These are phyloP conservation scores for Hedychridium roseum DNA, from an alignment of 2,888 invertebrate species.

Conservation along the genomic window DNA sequence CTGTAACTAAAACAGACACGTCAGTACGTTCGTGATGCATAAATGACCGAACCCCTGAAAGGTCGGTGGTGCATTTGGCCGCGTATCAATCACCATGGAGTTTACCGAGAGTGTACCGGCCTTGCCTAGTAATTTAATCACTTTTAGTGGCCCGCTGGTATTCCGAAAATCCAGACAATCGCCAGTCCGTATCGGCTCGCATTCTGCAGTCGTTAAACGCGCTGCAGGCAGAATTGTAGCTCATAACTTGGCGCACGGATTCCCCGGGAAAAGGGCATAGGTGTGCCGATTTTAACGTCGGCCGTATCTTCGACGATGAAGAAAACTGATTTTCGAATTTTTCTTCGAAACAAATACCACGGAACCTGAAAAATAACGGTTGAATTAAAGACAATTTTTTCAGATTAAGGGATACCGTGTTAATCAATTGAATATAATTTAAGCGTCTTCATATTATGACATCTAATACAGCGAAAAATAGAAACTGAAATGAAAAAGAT, in stretches of 20 bases:
- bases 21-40: slow-evolving; percentile 40
- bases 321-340: too few relatives aligned
- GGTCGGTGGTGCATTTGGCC: slow-evolving; percentile 22
- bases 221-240: slow-evolving; percentile 27
- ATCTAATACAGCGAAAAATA: too few relatives aligned
- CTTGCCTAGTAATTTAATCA: slow-evolving; percentile 44
- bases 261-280: slow-evolving; percentile 11
- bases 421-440: too few relatives aligned
- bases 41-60: slow-evolving; percentile 30
- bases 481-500: too few relatives aligned
- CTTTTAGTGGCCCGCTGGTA: slow-evolving; percentile 39
- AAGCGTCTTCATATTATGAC: too few relatives aligned
- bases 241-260: slow-evolving; percentile 32
- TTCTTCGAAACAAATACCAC: not conserved
- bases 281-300: too few relatives aligned
- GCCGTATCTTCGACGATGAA: too few relatives aligned
- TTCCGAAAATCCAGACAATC: slow-evolving; percentile 37
- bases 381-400: too few relatives aligned
- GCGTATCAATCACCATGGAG: slow-evolving; percentile 38
- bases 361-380: too few relatives aligned
- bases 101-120: slow-evolving; percentile 36
- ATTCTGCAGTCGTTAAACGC: slow-evolving; percentile 16
- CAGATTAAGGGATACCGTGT: too few relatives aligned
- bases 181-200: slow-evolving; percentile 20
- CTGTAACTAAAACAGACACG: too few relatives aligned